These are phyloP conservation scores for Venturia canescens DNA, from an alignment of 1,140 invertebrate genomes.

Conservation along the genomic window DNA sequence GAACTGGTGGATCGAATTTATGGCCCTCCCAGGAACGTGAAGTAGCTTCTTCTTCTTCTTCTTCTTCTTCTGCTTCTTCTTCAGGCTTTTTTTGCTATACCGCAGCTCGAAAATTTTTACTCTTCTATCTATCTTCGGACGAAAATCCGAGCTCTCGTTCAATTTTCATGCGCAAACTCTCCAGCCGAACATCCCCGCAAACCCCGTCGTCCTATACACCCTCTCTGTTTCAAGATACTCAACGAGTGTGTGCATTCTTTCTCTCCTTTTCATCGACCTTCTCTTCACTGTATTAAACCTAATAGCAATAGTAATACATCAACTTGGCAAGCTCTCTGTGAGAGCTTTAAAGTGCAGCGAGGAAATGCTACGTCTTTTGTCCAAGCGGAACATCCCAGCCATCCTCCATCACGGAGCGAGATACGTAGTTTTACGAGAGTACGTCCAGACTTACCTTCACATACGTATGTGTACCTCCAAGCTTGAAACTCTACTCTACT, in stretches of 20 bases:
- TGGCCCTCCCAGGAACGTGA: neutral
- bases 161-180: constrained; percentile 7
- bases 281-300: neutral
- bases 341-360: neutral
- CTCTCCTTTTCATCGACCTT: neutral
- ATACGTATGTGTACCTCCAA: neutral
- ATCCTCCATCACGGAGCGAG: neutral
- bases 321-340: neutral
- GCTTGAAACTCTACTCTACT: neutral
- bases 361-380: constrained; percentile 11
- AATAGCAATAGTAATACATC: neutral
- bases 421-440: neutral
- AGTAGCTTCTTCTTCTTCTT: neutral
- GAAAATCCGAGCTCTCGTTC: neutral
- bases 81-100: neutral
- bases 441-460: neutral
- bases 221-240: neutral
- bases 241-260: neutral
- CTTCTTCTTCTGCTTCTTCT: neutral
- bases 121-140: neutral
- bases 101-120: neutral
- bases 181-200: neutral
- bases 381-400: neutral
- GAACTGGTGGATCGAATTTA: constrained; percentile 7
- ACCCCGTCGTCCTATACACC: neutral